A percentile compares a stretch with the other conserved stretches of the same genome.
Conservation (phyloP, 2,797 vertebrate species). For the Chromis chromis region DNA sequence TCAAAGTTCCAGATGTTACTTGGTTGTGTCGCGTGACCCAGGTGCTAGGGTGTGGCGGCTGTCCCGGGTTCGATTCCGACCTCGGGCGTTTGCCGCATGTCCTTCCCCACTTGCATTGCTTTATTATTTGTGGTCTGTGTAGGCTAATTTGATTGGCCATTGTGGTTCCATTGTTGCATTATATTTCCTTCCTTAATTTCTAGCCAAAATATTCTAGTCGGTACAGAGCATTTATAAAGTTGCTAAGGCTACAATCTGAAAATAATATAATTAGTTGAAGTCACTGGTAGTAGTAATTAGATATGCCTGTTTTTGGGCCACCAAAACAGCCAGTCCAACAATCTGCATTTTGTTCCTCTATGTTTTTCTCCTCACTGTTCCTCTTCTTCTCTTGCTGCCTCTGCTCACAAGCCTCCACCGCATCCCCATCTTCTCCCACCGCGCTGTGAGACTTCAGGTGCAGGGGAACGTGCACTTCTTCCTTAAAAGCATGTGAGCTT, state of each 20-base stretch:
- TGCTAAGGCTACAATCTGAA: not conserved
- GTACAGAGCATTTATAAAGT: not conserved
- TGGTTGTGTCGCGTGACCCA: no score
- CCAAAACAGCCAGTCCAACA: not conserved
- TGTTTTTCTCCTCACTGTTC: conserved; percentile 12
- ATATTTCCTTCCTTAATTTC: not conserved
- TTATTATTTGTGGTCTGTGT: no score
- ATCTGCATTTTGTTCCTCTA: conserved; percentile 11
- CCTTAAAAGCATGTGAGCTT: conserved; percentile 80
- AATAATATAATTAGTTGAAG: not conserved
- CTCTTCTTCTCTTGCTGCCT: conserved; percentile 27
- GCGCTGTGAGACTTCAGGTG: conserved; percentile 70
- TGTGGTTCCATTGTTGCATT: no score
- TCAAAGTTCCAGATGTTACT: no score
- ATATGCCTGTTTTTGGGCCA: not conserved
- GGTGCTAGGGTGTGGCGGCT: no score
- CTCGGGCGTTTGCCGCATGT: no score
- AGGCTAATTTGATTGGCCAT: no score
- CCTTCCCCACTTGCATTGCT: no score
- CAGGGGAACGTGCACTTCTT: conserved; percentile 75
- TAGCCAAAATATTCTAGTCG: not conserved
- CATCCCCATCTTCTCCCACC: conserved; percentile 48
- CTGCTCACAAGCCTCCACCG: conserved; percentile 43
- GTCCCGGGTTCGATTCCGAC: no score
- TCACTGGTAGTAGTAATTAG: not conserved